phyloP scores from a whole-genome alignment of 2,113 vertebrate species.

The Lanius collurio region DNA sequence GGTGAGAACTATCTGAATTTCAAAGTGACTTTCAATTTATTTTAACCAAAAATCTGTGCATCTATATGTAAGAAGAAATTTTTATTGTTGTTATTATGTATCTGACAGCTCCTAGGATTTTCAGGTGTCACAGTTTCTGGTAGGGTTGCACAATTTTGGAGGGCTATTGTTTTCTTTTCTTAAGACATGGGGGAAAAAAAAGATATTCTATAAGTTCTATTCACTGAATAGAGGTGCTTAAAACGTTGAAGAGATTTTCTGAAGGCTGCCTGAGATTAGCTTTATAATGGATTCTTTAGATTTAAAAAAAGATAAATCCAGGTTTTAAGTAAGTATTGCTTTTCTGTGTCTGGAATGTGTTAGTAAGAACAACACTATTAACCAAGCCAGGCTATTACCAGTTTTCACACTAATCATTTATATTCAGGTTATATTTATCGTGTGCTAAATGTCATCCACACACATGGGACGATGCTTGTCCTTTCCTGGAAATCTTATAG shows the following conservation, averaged over 20 bases:
- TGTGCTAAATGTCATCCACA: background rate
- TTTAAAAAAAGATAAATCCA: background rate
- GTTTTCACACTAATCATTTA: background rate
- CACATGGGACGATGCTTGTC: background rate
- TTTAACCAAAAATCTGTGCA: background rate
- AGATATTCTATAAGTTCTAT: background rate
- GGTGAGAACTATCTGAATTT: constrained; percentile 1
- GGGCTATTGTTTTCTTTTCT: background rate
- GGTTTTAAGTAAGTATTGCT: background rate
- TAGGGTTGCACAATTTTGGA: background rate
- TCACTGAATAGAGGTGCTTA: background rate
- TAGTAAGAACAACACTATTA: background rate
- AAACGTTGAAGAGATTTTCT: background rate
- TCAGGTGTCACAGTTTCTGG: background rate
- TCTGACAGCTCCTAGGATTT: background rate
- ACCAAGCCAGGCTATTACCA: background rate
- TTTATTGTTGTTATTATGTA: background rate
- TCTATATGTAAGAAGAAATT: background rate
- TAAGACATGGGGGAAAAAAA: background rate
- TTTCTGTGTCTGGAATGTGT: background rate
- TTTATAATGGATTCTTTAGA: background rate
- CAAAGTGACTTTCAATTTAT: constrained; percentile 15
- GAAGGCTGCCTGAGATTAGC: background rate
- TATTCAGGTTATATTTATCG: background rate
- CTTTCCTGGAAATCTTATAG: background rate